Evolutionary conservation across 2,113 vertebrate species (phyloP), one percentile per base, ranked within the genome.

Genomic region (Bostrychus sinensis): DNA sequence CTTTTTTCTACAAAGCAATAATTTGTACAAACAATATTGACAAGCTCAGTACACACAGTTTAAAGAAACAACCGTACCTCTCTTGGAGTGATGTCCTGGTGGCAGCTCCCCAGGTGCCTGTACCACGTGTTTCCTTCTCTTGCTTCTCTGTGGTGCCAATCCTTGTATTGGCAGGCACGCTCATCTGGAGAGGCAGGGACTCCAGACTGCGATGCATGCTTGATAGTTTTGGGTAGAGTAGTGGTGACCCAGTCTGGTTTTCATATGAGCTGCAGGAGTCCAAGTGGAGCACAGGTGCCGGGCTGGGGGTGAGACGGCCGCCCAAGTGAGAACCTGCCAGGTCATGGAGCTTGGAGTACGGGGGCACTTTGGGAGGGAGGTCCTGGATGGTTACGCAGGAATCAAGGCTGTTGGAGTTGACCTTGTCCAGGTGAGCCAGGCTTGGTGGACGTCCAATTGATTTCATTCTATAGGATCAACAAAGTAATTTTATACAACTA

Each of bases 141-240:
- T 53, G 39, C 12, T 62, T 84, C 37, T 89, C 74, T 1, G 88
- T 75, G 50, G 83, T 64, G 54, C 85, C 65, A 62, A 91, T 90
- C 1, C 93, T 88, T 0, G 78, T 82, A 79, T 90, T 87, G 81
- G 92, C 81, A 46, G 96, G 94, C 64, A 99, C 89, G 57, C 95
- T 98, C 93, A 99, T 95, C 36, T 96, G 94, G 67, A 98, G 94
- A 56, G 96, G 95, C 69, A 98, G 92, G 13, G 95, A 97, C 87
- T 99, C 97, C 95, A 99, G 92, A 89, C 97, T 99, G 81, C 95
- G 94, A 88, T 99, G 96, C 84, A 96, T 91, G 55, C 93, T 83
- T 0, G 95, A 95, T 77, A 98, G 93, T 78, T 98, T 97, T 37
- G 95, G 88, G 84, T 98, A 96, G 70, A 98, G 95, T 83, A 95